Conservation (phyloP, 2,113 vertebrate species). For the Salvator merianae region DNA sequence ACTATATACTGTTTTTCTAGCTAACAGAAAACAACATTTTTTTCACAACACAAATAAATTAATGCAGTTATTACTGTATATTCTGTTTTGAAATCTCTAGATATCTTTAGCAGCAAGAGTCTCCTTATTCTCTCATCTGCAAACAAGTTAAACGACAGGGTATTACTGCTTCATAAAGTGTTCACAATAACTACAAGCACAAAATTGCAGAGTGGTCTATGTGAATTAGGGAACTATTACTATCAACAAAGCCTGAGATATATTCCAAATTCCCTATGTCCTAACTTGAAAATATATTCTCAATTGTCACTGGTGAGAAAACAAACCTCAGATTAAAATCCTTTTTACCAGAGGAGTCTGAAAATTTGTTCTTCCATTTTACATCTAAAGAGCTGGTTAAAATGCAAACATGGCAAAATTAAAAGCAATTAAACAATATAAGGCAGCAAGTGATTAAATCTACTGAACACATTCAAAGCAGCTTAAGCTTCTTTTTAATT, state of each 20-base stretch:
- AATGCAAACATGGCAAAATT: constrained; percentile 76
- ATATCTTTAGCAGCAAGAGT: constrained; percentile 25
- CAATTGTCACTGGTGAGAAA: constrained; percentile 73
- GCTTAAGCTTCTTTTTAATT: constrained; percentile 83
- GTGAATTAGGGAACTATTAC: constrained; percentile 61
- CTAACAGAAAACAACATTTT: constrained; percentile 55
- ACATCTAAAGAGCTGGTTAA: constrained; percentile 75
- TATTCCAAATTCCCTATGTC: constrained; percentile 63
- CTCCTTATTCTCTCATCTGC: constrained; percentile 54
- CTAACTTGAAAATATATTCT: constrained; percentile 72
- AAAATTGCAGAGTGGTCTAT: constrained; percentile 60
- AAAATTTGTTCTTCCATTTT: constrained; percentile 76
- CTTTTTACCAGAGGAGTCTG: constrained; percentile 66
- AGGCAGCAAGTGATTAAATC: constrained; percentile 79
- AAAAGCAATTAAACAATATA: constrained; percentile 80
- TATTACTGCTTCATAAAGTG: constrained; percentile 47
- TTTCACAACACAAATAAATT: constrained; percentile 57
- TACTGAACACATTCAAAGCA: constrained; percentile 75
- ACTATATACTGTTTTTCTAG: constrained; percentile 39
- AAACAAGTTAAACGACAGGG: constrained; percentile 50
- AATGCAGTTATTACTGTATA: neutral
- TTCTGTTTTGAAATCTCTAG: constrained; percentile 29
- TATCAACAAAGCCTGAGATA: constrained; percentile 45
- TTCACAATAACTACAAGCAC: constrained; percentile 51
- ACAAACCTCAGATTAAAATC: constrained; percentile 75